Conservation (phyloP, 2,888 invertebrate species). For the Melipona beecheii region DNA sequence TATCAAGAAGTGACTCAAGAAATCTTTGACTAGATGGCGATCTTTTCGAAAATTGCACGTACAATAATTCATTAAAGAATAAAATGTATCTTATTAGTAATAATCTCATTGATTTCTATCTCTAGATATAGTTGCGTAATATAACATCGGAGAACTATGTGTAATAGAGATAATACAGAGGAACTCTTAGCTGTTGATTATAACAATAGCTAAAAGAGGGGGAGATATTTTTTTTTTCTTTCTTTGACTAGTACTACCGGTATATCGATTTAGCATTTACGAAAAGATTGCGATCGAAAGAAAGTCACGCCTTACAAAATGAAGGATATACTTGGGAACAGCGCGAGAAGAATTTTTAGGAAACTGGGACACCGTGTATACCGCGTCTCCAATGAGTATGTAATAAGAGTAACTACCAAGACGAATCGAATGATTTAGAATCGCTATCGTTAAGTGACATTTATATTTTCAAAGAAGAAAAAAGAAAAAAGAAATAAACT, state of each 20-base stretch:
- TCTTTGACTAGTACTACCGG: constrained; percentile 52
- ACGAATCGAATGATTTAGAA: constrained; percentile 1
- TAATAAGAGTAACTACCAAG: constrained; percentile 4
- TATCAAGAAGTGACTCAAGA: constrained; percentile 42
- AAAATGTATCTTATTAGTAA: constrained; percentile 49
- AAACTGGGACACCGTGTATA: constrained; percentile 26
- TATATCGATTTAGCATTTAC: constrained; percentile 46
- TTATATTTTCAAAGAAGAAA: background rate
- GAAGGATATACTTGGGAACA: constrained; percentile 27
- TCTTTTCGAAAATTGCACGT: constrained; percentile 62
- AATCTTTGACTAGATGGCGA: constrained; percentile 64
- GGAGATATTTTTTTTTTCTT: constrained; percentile 3
- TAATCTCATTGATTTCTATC: constrained; percentile 51
- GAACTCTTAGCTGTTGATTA: constrained; percentile 51
- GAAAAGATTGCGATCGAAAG: constrained; percentile 59
- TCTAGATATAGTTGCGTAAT: constrained; percentile 54
- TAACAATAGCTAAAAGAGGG: constrained; percentile 49
- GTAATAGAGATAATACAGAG: constrained; percentile 47
- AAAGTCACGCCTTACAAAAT: constrained; percentile 46
- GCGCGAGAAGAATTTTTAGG: constrained; percentile 42
- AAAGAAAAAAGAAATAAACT: background rate
- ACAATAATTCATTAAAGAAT: constrained; percentile 35
- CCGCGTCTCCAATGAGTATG: constrained; percentile 11
- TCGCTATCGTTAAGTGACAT: background rate
- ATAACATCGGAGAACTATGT: constrained; percentile 43